These are phyloP conservation scores for Calycopis cecrops DNA, from an alignment of 1,140 invertebrate genomes.

Conservation along the genomic window DNA sequence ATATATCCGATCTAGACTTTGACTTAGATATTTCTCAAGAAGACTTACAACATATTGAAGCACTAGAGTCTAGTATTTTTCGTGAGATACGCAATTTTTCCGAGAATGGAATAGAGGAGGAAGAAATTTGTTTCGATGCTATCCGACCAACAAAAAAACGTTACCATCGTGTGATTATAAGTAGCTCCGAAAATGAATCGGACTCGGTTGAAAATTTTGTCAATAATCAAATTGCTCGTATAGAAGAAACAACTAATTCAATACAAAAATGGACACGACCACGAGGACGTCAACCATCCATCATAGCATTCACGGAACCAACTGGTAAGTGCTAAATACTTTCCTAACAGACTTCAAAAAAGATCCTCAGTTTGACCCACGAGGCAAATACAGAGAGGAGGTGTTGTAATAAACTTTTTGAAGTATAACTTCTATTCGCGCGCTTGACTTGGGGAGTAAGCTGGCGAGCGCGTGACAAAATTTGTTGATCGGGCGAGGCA, in stretches of 20 bases:
- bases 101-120: conserved; percentile 8
- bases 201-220: conserved; percentile 17
- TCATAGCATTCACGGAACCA: conserved; percentile 21
- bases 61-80: conserved; percentile 21
- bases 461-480: no score
- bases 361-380: no score
- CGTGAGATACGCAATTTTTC: conserved; percentile 14
- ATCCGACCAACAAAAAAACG: conserved; percentile 19
- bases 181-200: conserved; percentile 18
- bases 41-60: conserved; percentile 21
- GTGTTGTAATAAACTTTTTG: no score
- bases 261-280: conserved; percentile 17
- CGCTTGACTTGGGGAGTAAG: no score
- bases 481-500: no score
- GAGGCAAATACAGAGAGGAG: no score
- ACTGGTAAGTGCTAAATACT: conserved; percentile 22
- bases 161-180: conserved; percentile 19
- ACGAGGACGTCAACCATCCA: conserved; percentile 19
- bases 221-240: conserved; percentile 3
- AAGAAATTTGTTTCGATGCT: conserved; percentile 16
- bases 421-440: no score
- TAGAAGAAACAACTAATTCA: conserved; percentile 7
- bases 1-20: conserved; percentile 20
- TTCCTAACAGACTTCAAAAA: no score
- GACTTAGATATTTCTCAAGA: conserved; percentile 22